A percentile compares a stretch with the other conserved stretches of the same genome.
These are phyloP conservation scores for Lophura nycthemera DNA, from an alignment of 2,113 vertebrate genomes.

Conservation along the genomic window DNA sequence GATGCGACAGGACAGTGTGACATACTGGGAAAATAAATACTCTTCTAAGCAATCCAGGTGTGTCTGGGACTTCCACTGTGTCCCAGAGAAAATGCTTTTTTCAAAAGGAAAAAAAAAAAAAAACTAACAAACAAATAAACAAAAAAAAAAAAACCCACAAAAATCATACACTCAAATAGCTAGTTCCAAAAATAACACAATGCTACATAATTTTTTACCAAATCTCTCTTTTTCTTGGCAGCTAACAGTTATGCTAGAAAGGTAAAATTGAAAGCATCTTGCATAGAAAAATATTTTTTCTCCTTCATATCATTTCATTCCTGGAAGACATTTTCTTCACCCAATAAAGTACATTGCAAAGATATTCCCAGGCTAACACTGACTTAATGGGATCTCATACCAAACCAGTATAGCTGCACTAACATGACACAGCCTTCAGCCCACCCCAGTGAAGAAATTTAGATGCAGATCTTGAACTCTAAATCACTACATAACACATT, in stretches of 20 bases:
- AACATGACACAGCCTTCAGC: not conserved
- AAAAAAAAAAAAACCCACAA: too few species aligned
- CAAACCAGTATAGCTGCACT: not conserved
- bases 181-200: not conserved
- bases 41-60: not conserved
- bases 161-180: not conserved
- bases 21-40: not conserved
- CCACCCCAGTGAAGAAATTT: not conserved
- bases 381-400: not conserved
- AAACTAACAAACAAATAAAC: too few species aligned
- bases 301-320: not conserved
- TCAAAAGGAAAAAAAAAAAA: not conserved
- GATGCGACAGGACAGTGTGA: not conserved
- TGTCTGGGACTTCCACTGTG: not conserved
- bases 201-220: not conserved
- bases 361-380: not conserved
- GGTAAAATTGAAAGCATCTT: not conserved
- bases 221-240: not conserved
- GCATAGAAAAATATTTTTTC: not conserved
- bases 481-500: fast-evolving
- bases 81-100: not conserved
- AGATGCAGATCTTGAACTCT: not conserved
- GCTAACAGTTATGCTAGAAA: not conserved
- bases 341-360: not conserved
- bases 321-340: not conserved